A percentile compares a stretch with the other conserved stretches of the same genome.
Evolutionary conservation across 2,113 vertebrate genomes (phyloP).

Genomic region (Alosa alosa): DNA sequence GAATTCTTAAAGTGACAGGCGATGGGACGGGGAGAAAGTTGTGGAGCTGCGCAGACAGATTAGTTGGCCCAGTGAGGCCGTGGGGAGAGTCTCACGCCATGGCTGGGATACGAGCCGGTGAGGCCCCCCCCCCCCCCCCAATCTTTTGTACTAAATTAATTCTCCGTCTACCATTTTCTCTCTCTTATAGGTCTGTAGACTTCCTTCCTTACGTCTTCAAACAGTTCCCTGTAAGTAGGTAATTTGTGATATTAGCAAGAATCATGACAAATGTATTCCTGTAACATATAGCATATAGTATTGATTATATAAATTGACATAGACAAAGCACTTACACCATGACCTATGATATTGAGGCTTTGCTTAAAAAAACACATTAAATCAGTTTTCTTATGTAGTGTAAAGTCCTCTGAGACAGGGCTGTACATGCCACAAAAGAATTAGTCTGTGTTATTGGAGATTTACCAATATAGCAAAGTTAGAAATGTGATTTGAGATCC

Average conservation of each 20-base stretch:
- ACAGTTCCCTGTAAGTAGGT: slow-evolving; percentile 83
- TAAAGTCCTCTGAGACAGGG: too few species aligned
- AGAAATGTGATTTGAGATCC: not conserved
- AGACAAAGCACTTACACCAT: not conserved
- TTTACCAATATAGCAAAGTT: too few species aligned
- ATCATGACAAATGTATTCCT: not conserved
- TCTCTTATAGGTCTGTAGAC: slow-evolving; percentile 80
- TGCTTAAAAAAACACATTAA: too few species aligned
- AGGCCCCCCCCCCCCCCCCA: not conserved
- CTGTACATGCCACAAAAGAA: too few species aligned
- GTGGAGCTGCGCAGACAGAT: slow-evolving; percentile 46
- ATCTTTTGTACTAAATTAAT: not conserved
- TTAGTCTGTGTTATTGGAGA: too few species aligned
- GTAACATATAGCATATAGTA: too few species aligned
- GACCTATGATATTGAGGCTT: not conserved
- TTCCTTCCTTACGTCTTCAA: slow-evolving; percentile 82
- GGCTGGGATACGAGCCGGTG: slow-evolving; percentile 32
- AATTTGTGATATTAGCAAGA: not conserved
- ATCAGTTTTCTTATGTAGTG: too few species aligned
- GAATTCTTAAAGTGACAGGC: slow-evolving; percentile 61
- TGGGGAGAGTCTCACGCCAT: slow-evolving; percentile 33
- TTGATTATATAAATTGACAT: not conserved
- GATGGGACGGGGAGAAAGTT: slow-evolving; percentile 46
- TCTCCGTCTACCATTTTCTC: slow-evolving; percentile 42
- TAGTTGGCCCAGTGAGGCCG: slow-evolving; percentile 48